These are phyloP conservation scores for Deroplatys truncata DNA, from an alignment of 2,888 invertebrate genomes.

Conservation along the genomic window DNA sequence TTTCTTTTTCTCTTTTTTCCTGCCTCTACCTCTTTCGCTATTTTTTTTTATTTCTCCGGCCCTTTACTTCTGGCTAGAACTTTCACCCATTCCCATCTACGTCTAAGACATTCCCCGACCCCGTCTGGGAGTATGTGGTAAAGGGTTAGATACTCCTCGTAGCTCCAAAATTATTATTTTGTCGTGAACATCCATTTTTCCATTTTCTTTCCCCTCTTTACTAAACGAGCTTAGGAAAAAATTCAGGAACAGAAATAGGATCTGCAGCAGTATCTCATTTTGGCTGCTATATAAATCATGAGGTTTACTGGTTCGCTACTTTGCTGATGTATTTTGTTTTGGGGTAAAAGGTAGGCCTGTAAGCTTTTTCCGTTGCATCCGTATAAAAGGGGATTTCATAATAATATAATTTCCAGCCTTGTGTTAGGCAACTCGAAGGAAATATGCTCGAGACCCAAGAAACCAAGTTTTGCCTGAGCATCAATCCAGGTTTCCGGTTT, in stretches of 20 bases:
- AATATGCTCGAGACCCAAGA: no score
- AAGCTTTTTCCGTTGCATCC: no score
- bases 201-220: not conserved
- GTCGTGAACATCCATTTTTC: not conserved
- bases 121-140: not conserved
- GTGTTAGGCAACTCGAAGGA: no score
- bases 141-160: not conserved
- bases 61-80: not conserved
- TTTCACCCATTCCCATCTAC: not conserved
- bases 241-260: not conserved
- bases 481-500: no score
- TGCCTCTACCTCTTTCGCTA: not conserved
- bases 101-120: not conserved
- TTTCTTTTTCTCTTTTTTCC: not conserved
- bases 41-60: not conserved
- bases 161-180: not conserved
- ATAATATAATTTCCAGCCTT: no score
- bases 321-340: not conserved
- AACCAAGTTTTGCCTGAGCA: no score
- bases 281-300: not conserved
- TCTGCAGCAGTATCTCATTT: not conserved
- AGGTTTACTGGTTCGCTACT: not conserved
- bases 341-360: not conserved
- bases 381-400: no score
- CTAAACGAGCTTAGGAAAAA: not conserved